A percentile compares a stretch with the other conserved stretches of the same genome.
Evolutionary conservation across 2,888 invertebrate species (phyloP).

Genomic region (Nomada fucata): DNA sequence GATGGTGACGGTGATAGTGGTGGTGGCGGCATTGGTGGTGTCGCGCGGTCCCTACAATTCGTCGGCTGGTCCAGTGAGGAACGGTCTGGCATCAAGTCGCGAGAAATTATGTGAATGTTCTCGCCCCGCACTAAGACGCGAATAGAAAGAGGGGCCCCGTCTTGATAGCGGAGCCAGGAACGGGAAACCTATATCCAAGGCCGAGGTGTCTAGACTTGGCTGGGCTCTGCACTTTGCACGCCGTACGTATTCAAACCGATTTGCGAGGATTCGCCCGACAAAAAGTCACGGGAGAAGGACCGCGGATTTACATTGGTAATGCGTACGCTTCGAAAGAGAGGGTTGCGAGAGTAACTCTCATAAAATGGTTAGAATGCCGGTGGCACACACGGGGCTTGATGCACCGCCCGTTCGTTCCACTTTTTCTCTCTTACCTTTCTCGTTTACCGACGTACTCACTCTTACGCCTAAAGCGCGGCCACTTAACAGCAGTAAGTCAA

Average conservation of each 20-base stretch:
- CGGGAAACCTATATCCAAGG: conserved; percentile 60
- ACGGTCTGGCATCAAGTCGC: conserved; percentile 77
- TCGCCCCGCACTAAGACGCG: conserved; percentile 69
- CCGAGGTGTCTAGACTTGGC: conserved; percentile 78
- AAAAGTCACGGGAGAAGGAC: conserved; percentile 74
- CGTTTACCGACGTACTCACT: not conserved
- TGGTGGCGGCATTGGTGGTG: conserved; percentile 58
- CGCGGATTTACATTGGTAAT: conserved; percentile 80
- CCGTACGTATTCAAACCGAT: conserved; percentile 79
- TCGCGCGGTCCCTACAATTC: conserved; percentile 74
- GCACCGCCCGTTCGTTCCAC: conserved; percentile 20
- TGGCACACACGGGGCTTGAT: conserved; percentile 43
- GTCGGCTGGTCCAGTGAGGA: conserved; percentile 75
- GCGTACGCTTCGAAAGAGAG: conserved; percentile 61
- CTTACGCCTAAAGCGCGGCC: not conserved
- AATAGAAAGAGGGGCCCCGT: conserved; percentile 40
- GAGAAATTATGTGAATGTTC: conserved; percentile 81
- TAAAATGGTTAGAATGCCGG: conserved; percentile 59
- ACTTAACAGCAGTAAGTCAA: no score
- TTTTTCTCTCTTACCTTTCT: not conserved
- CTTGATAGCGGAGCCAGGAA: conserved; percentile 39
- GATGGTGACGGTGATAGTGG: conserved; percentile 62
- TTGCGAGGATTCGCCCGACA: conserved; percentile 79
- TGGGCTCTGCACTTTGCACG: conserved; percentile 70
- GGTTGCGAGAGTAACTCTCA: conserved; percentile 39